A percentile compares a stretch with the other conserved stretches of the same genome.
Conservation (phyloP, 2,888 invertebrate species). For the Tanypteryx hageni region DNA sequence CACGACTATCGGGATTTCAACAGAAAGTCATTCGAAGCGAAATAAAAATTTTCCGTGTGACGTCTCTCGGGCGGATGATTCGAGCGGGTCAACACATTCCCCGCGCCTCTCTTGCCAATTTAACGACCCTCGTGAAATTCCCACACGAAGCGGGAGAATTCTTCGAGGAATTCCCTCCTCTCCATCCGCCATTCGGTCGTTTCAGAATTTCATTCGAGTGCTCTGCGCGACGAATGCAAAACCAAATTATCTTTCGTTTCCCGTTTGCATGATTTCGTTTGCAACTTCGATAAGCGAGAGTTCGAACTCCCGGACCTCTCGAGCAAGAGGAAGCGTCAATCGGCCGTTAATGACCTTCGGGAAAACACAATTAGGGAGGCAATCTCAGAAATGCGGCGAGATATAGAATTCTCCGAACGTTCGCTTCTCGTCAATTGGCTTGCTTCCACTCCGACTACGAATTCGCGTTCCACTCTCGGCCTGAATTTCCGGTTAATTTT, state of each 20-base stretch:
- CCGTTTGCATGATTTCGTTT: conserved; percentile 6
- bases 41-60: background rate
- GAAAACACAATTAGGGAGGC: conserved; percentile 12
- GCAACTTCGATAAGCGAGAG: conserved; percentile 3
- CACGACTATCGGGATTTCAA: too few species aligned
- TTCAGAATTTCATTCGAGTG: background rate
- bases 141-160: background rate
- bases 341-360: conserved; percentile 4
- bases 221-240: background rate
- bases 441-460: background rate
- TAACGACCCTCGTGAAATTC: background rate
- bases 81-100: background rate
- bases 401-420: background rate
- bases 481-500: background rate
- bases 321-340: conserved; percentile 12
- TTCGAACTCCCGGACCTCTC: background rate
- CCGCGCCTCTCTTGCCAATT: background rate
- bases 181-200: background rate
- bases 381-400: background rate
- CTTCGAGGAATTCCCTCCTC: background rate
- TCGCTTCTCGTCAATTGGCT: background rate
- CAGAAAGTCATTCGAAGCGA: too few species aligned
- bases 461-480: background rate
- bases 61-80: background rate
- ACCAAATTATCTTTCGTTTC: background rate